Evolutionary conservation across 2,113 vertebrate genomes (phyloP).

Genomic region (Petromus typicus): DNA sequence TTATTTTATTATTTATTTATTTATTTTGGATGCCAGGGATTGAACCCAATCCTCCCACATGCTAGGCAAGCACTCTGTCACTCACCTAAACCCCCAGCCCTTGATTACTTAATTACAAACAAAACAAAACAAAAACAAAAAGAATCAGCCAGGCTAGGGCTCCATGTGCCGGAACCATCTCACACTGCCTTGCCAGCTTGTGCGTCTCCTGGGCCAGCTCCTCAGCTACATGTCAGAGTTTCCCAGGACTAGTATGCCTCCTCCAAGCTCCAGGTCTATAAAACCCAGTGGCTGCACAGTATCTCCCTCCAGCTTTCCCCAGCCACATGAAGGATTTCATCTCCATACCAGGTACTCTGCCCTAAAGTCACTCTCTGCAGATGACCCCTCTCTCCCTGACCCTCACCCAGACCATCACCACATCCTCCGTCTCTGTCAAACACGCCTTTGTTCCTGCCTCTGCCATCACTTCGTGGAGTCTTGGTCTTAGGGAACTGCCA

Average conservation of each 20-base stretch:
- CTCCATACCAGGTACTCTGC: background rate
- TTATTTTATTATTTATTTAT: background rate
- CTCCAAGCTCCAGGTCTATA: background rate
- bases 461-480: background rate
- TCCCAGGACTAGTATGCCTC: background rate
- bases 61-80: background rate
- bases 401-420: background rate
- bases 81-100: background rate
- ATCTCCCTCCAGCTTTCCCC: background rate
- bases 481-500: background rate
- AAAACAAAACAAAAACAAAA: background rate
- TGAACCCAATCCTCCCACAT: background rate
- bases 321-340: background rate
- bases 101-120: background rate
- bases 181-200: accelerated
- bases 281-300: background rate
- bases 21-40: background rate
- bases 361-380: background rate
- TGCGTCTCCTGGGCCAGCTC: background rate
- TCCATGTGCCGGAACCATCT: background rate
- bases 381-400: background rate
- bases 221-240: background rate
- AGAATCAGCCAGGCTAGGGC: background rate
- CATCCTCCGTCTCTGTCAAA: background rate
- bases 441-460: background rate